These are phyloP conservation scores for Xestoiulus laeticollis DNA, from an alignment of 2,888 invertebrate genomes.

Conservation along the genomic window DNA sequence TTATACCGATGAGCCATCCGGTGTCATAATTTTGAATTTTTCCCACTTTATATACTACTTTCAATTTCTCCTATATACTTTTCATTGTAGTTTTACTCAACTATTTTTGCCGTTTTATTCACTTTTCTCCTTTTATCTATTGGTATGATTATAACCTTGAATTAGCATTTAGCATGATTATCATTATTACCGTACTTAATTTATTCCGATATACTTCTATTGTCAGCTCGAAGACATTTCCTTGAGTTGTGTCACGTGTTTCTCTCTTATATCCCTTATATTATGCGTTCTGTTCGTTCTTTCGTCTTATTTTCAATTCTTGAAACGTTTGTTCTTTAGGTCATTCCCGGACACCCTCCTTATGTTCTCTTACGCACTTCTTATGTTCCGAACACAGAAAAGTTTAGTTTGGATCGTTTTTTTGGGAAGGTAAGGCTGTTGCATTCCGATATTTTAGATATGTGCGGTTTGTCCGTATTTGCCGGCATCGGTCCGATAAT, in stretches of 20 bases:
- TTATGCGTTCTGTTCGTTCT: not conserved
- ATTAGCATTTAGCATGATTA: slow-evolving; percentile 40
- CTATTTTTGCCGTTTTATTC: slow-evolving; percentile 23
- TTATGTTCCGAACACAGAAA: not conserved
- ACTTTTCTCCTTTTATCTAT: slow-evolving; percentile 20
- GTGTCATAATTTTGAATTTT: not conserved
- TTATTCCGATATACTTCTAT: slow-evolving; percentile 38
- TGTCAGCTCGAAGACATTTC: not conserved
- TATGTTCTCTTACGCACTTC: not conserved
- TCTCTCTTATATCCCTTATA: slow-evolving; percentile 1
- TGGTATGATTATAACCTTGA: slow-evolving; percentile 21
- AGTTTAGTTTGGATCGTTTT: not conserved
- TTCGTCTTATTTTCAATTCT: not conserved
- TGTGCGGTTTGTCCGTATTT: not conserved
- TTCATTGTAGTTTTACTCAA: not conserved
- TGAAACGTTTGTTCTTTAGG: slow-evolving; percentile 34
- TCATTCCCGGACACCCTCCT: not conserved
- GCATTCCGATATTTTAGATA: not conserved
- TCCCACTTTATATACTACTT: not conserved
- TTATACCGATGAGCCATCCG: not conserved
- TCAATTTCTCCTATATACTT: not conserved
- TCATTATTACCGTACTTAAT: slow-evolving; percentile 41
- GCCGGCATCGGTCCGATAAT: not conserved
- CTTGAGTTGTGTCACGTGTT: slow-evolving; percentile 31
- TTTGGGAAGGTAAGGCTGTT: not conserved